Base-by-base conservation (phyloP, 2,797 vertebrate species). In the Gymnoscopelus braueri region DNA sequence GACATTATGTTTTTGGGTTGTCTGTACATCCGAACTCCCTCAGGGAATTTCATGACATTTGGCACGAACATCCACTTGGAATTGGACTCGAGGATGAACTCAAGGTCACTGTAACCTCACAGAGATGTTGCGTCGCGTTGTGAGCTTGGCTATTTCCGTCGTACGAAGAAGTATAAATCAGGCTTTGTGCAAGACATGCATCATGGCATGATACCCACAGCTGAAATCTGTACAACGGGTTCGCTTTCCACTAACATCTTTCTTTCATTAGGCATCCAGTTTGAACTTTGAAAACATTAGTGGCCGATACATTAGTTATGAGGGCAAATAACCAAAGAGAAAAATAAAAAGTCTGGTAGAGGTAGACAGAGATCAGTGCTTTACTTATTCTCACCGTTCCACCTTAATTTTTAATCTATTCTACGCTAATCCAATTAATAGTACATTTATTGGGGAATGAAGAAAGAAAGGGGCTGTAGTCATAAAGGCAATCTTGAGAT, bases 271-370 rank as follows among this genome's bases (percentile, higher is more conserved):
- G 47, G 50, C 64, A 74, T 77, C 26, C 72, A 72, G 75, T 19
- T 19, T 19, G 19, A 19, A 19, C 35, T 72, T 78, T 48, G 50
- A 77, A 77, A 60, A 71, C 73, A 79, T 78, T 72, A 71, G 60
- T 15, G 51, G 59, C 65, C 64, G 63, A 74, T 77, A 61, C 75
- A 77, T 86, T 78, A 84, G 62, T 84, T 69, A 83, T 77, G 67
- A 81, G 67, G 63, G 23, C 67, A 19, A 69, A 48, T 19, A 19
- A 19, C 19, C 19, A 19, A 29, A 54, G 0, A 12, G 12, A 44
- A 24, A 56, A 29, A 63, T 13, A 63, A 51, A 35, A 53, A 35
- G 2, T 32, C 47, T 23, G 63, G 67, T 53, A 64, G 6, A 19
- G 48, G 44, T 29, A 63, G 60, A 50, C 48, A 69, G 24, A 59